Evolutionary conservation across 2,797 vertebrate species (phyloP), one percentile per base, ranked within the genome.

Genomic region (Fringilla coelebs): DNA sequence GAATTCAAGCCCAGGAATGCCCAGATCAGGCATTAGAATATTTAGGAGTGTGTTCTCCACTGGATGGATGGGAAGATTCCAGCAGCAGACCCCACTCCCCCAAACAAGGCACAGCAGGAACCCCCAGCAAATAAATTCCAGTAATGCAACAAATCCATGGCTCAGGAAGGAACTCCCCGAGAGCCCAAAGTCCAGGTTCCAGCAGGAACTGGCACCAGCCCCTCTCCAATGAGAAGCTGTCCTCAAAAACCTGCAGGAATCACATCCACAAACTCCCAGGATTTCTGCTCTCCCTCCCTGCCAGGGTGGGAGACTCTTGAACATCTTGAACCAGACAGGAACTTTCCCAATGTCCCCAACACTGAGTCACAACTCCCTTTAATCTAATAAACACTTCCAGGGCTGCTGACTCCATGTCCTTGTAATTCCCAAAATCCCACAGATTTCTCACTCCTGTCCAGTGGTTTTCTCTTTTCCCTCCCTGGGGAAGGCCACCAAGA

Each of bases 1-100:
- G 38, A 58, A 65, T 43, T 26, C 58, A 1, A 3, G 29, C 7
- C 36, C 71, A 62, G 78, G 71, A 88, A 32, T 66, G 52, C 62
- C 49, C 3, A 0, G 48, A 36, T 45, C 65, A 63, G 67, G 46
- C 34, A 3, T 6, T 2, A 16, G 6, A 46, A 57, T 9, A 7
- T 66, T 34, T 16, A 31, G 48, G 61, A 61, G 65, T 0, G 6
- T 12, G 41, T n/a, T 90, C 68, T 26, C 29, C 20, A 31, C 29
- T 13, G 41, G 26, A 24, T 32, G 38, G 34, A 28, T 0, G 8
- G 0, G 28, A n/a, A 9, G 21, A 36, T 45, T 75, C 83, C 89
- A 61, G 48, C 67, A 38, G 24, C 28, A 46, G 25, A 36, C 1
- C 57, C 13, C 55, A 28, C 6, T 62, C 17, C 17, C n/a, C 21